A percentile compares a stretch with the other conserved stretches of the same genome.
phyloP scores from a whole-genome alignment of 64 coral and sea anemone genomes.

The Exaiptasia diaphana region DNA sequence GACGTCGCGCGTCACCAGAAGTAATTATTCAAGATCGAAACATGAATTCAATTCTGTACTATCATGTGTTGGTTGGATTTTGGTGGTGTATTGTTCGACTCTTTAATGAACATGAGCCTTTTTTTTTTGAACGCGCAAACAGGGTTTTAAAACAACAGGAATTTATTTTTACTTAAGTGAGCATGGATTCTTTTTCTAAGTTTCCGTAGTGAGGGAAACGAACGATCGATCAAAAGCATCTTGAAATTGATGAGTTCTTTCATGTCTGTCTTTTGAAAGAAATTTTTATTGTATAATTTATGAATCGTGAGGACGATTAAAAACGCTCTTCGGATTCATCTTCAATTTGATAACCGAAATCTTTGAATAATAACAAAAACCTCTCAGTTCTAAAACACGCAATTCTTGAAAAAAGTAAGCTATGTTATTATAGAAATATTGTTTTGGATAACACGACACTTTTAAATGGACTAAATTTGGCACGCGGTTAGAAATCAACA shows the following conservation, averaged over 20 bases:
- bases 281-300: slow-evolving; percentile 6
- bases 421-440: too few species aligned
- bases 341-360: too few species aligned
- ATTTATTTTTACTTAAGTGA: not conserved
- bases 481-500: too few species aligned
- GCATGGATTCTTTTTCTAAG: not conserved
- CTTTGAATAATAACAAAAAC: too few species aligned
- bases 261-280: not conserved
- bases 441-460: too few species aligned
- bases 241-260: slow-evolving; percentile 5
- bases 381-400: too few species aligned
- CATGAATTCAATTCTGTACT: slow-evolving; percentile 2
- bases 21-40: not conserved
- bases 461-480: too few species aligned
- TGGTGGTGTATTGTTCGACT: not conserved
- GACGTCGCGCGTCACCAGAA: not conserved
- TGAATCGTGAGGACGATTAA: too few species aligned
- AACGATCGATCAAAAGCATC: slow-evolving; percentile 8
- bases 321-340: too few species aligned
- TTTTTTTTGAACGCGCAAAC: not conserved
- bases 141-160: not conserved
- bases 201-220: slow-evolving; percentile 10
- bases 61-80: not conserved
- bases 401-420: too few species aligned
- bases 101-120: not conserved